Percentiles rank a stretch among this genome's conserved stretches.
Conservation (phyloP, 1,140 invertebrate genomes). For the Leptinotarsa defecta region DNA sequence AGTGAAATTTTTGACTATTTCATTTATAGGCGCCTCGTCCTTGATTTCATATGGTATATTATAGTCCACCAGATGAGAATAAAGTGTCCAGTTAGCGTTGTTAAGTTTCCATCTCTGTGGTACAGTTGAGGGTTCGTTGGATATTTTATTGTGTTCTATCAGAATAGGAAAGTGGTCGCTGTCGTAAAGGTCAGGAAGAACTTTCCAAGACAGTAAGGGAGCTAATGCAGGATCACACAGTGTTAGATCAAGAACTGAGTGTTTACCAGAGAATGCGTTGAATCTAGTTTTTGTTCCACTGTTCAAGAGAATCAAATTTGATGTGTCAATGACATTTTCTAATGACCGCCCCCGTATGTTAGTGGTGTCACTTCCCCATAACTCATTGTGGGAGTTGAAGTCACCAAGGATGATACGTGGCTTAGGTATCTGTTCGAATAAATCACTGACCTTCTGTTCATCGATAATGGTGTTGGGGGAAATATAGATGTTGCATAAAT, state of each 20-base stretch:
- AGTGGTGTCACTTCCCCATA: slow-evolving; percentile 7
- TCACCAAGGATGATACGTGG: slow-evolving; percentile 18
- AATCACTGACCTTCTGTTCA: not conserved
- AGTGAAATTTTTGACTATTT: not conserved
- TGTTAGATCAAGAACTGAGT: slow-evolving; percentile 24
- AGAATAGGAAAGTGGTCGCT: not conserved
- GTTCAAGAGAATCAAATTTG: slow-evolving; percentile 20
- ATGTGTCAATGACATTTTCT: not conserved
- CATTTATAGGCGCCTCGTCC: not conserved
- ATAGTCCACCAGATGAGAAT: not conserved
- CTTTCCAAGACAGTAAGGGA: not conserved
- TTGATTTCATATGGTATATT: not conserved
- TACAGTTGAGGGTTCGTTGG: not conserved
- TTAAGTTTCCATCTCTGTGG: slow-evolving; percentile 1
- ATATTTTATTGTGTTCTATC: not conserved
- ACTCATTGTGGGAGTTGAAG: slow-evolving; percentile 15
- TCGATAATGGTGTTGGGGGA: slow-evolving; percentile 11
- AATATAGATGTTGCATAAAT: slow-evolving; percentile 19
- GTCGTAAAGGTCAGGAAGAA: not conserved
- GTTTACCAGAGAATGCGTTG: slow-evolving; percentile 8
- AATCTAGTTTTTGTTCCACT: slow-evolving; percentile 16
- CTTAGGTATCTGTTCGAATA: slow-evolving; percentile 8
- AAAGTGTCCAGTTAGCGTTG: not conserved
- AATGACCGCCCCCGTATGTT: not conserved
- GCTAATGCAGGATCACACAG: not conserved